These are phyloP conservation scores for Ibycter americanus DNA, from an alignment of 2,797 vertebrate species.

Conservation along the genomic window DNA sequence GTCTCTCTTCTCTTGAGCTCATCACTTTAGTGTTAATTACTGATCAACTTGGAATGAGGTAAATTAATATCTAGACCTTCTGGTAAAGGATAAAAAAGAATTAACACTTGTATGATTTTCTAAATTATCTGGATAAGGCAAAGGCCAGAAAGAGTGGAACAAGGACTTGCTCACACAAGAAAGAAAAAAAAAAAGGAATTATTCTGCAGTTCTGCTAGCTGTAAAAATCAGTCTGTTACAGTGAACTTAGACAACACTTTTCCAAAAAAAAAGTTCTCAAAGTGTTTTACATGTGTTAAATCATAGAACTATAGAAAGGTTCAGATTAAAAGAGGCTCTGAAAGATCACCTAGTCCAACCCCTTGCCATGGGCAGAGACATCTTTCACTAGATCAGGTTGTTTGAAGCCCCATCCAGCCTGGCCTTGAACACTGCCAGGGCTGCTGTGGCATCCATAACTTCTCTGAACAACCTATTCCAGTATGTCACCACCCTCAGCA, in stretches of 20 bases:
- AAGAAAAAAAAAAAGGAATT: background rate
- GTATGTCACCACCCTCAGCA: background rate
- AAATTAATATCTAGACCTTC: background rate
- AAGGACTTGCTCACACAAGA: background rate
- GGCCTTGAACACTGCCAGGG: too few relatives aligned
- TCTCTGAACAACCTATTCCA: too few relatives aligned
- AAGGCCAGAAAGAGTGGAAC: background rate
- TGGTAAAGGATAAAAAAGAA: background rate
- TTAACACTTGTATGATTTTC: background rate
- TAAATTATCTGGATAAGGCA: background rate
- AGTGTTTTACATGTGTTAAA: background rate
- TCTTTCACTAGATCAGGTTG: background rate
- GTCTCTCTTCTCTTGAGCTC: background rate
- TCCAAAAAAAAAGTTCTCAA: background rate
- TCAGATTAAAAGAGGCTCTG: background rate
- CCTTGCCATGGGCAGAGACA: background rate
- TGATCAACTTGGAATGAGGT: background rate
- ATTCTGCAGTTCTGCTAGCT: background rate
- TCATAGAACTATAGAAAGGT: background rate
- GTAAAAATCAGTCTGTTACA: background rate
- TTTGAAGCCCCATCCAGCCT: too few relatives aligned
- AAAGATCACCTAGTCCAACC: background rate
- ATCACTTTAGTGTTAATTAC: background rate
- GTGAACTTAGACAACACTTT: background rate
- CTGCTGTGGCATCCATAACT: too few relatives aligned